Evolutionary conservation across 1,140 invertebrate genomes (phyloP).

Genomic region (Neoseiulus cucumeris): DNA sequence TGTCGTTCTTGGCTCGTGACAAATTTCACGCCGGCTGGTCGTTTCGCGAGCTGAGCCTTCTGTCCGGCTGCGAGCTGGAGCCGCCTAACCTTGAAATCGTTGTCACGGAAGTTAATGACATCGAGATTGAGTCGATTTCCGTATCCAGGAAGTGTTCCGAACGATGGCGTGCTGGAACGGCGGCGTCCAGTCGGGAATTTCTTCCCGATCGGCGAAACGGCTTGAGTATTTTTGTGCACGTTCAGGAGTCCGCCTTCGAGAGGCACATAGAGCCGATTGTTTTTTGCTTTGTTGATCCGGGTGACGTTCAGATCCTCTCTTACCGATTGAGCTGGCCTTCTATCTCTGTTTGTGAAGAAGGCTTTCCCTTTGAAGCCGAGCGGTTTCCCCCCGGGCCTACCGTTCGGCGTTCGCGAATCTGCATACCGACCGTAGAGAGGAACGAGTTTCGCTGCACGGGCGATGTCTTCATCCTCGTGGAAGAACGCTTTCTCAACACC

Average conservation of each 20-base stretch:
- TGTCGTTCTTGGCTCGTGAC: neutral
- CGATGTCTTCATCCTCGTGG: neutral
- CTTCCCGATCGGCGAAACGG: neutral
- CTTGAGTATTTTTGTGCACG: neutral
- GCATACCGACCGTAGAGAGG: neutral
- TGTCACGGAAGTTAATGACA: conserved; percentile 7
- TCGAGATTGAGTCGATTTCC: conserved; percentile 6
- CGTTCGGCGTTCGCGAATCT: neutral
- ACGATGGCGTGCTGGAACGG: neutral
- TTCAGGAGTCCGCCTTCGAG: neutral
- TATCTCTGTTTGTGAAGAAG: neutral
- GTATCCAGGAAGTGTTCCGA: neutral
- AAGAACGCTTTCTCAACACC: neutral
- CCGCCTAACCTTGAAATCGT: neutral
- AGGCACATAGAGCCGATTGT: neutral
- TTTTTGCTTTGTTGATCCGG: neutral
- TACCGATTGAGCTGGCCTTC: neutral
- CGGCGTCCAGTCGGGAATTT: neutral
- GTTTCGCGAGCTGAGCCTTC: neutral
- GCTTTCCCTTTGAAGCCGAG: neutral
- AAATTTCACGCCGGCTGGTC: neutral
- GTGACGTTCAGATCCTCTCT: neutral
- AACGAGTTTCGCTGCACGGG: neutral
- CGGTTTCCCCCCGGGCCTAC: neutral
- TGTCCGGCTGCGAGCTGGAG: neutral